Base-by-base conservation (phyloP, 2,888 invertebrate genomes). In the Agrotis segetum region DNA sequence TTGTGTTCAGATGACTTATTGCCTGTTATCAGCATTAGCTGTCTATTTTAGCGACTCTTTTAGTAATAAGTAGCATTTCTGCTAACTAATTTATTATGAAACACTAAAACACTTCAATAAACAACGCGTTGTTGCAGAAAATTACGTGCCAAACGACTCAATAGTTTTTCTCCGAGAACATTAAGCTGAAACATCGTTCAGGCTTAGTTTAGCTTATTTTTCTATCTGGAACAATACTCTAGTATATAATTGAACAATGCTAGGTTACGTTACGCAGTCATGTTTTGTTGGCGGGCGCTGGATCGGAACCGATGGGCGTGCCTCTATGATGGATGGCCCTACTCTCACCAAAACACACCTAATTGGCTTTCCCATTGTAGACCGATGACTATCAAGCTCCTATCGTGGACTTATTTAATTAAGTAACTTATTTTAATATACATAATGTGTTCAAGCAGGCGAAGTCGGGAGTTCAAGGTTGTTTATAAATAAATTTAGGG, bases 311-410 rank as follows among this genome's bases (percentile, higher is more conserved):
- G 71, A 79, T 86, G 91, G 93, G 94, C 94, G 95, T 92, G 91
- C 92, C 90, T 67, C 83, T 77, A 89, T 95, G 94, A 95, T 94
- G 92, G 93, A 95, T 94, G 93, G 88, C 87, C 85, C 87, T 86
- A 86, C 88, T 91, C 92, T 90, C 89, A 92, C 92, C 92, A 93
- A 95, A 95, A 95, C 81, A 92, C 90, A 90, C 90, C 91, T 94
- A 95, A 94, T 94, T 94, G 94, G 94, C 92, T 93, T 94, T 92
- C 91, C 90, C 90, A 91, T 92, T 91, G 89, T 86, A 88, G 74
- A 82, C 80, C 87, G 91, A 92, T 93, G 86, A 80, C 87, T 89
- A 92, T 90, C 90, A 80, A 76, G 81, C 85, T 84, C 85, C 66
- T 77, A 80, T 74, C 81, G 67, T 77, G 68, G 60, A 67, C 58